Base-by-base conservation (phyloP, 1,140 invertebrate genomes). In the Pogonus chalceus region DNA sequence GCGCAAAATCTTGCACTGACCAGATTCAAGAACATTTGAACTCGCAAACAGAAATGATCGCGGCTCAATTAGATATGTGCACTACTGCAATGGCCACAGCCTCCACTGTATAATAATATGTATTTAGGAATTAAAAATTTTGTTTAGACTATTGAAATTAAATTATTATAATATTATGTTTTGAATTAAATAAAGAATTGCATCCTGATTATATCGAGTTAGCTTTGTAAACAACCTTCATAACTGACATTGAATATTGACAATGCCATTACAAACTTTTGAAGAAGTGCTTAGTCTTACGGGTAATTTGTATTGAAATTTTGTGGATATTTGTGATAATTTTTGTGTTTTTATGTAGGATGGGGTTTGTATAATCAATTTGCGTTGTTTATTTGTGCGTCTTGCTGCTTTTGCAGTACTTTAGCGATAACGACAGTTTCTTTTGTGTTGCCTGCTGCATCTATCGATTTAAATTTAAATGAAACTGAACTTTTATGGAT, bases 391-490 rank as follows among this genome's bases (percentile, higher is more conserved):
- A 57, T 59, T 49, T 49, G 31, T 26, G 26, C 53, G 18, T 20
- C 53, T 4, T 58, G 56, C 51, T 51, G 31, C 37, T 58, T 64
- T 51, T 56, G 57, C 2, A 57, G 60, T 20, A 54, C 59, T 1
- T 23, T 59, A 12, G 57, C 54, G 20, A 47, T 56, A 1, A 55
- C 60, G 23, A 58, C 51, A 20, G 3, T 64, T 22, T 52, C 54
- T 35, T 59, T 64, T 50, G 61, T 56, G n/a, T 37, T 65, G 23
- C 62, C 64, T 12, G 49, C 62, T 37, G 54, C 56, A 21, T 50
- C 58, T 31, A 62, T 60, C 49, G 62, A 65, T 47, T 52, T 58
- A 20, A 23, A 49, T 24, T 24, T 64, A 10, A 53, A 53, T 10
- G 39, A 52, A 43, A 53, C 52, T 20, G 7, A 22, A 14, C 21